A percentile compares a stretch with the other conserved stretches of the same genome.
Conservation (phyloP, 2,797 vertebrate genomes). For the Sarcoramphus papa region DNA sequence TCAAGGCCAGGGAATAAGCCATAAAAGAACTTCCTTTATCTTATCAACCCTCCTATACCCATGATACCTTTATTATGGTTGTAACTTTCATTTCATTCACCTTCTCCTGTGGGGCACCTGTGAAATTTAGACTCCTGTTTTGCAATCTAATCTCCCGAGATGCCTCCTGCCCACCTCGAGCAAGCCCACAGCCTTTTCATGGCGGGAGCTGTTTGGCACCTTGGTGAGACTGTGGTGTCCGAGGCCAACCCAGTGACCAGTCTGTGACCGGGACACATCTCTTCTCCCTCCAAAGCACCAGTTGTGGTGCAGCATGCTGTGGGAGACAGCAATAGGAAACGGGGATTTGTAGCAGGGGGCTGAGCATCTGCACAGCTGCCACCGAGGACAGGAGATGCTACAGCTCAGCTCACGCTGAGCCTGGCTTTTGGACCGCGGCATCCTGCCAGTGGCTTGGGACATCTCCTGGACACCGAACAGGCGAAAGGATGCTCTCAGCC, state of each 20-base stretch:
- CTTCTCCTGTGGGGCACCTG: neutral
- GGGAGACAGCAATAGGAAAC: neutral
- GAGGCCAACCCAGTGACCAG: neutral
- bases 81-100: slow-evolving; percentile 13
- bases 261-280: neutral
- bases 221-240: neutral
- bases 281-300: neutral
- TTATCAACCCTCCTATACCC: slow-evolving; percentile 3
- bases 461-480: neutral
- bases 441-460: neutral
- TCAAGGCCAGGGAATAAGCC: neutral
- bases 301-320: neutral
- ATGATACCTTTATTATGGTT: slow-evolving; percentile 3
- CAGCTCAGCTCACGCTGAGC: neutral
- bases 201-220: neutral
- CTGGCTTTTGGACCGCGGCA: neutral
- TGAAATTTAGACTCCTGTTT: neutral
- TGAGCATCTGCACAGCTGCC: neutral
- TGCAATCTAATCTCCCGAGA: neutral
- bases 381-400: neutral
- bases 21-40: neutral
- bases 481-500: neutral
- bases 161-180: fast-evolving
- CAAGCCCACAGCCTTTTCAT: neutral
- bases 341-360: neutral